These are phyloP conservation scores for Diarsia rubi DNA, from an alignment of 2,888 invertebrate genomes.

Conservation along the genomic window DNA sequence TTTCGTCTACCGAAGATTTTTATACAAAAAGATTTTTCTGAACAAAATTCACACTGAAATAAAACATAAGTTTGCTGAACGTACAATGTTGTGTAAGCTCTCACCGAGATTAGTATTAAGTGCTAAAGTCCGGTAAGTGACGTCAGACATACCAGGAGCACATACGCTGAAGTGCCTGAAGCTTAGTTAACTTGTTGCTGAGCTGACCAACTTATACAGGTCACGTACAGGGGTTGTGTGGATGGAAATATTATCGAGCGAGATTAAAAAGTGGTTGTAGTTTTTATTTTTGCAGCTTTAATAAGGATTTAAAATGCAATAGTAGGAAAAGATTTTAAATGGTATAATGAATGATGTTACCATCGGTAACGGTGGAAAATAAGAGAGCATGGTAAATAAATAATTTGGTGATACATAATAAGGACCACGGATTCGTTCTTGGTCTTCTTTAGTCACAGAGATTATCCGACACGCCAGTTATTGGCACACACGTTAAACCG, in stretches of 20 bases:
- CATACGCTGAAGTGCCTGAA: conserved; percentile 12
- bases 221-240: conserved; percentile 7
- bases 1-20: not conserved
- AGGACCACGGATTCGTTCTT: not conserved
- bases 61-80: conserved; percentile 3
- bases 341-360: not conserved
- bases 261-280: too few relatives aligned
- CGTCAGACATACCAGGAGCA: conserved; percentile 25
- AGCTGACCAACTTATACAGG: not conserved
- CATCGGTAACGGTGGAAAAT: not conserved
- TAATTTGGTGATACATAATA: not conserved
- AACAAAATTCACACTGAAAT: not conserved
- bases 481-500: not conserved
- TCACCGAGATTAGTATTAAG: conserved; percentile 12
- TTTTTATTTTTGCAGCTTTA: conserved; percentile 5
- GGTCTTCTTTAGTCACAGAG: too few relatives aligned
- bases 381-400: not conserved
- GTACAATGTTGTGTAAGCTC: conserved; percentile 9
- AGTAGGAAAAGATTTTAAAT: not conserved
- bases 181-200: conserved; percentile 39
- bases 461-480: not conserved
- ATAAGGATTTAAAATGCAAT: not conserved
- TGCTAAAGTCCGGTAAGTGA: conserved; percentile 11
- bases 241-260: not conserved
- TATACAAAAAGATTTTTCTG: not conserved